A percentile compares a stretch with the other conserved stretches of the same genome.
Evolutionary conservation across 2,888 invertebrate species (phyloP).

Genomic region (Acanthosepion pharaonis): DNA sequence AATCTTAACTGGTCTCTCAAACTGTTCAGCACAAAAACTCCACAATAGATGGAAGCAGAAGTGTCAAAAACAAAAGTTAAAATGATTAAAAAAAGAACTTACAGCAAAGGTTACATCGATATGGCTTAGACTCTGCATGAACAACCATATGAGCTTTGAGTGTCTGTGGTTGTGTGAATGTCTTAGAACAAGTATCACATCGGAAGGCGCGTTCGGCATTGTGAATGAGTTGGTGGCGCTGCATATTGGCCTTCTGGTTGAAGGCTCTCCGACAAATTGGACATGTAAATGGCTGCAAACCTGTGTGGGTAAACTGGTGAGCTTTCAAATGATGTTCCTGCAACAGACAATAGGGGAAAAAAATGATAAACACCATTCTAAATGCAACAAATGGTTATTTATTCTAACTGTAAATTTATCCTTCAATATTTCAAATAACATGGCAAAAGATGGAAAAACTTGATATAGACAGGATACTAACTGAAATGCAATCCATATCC

Average conservation of each 20-base stretch:
- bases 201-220: constrained; percentile 69
- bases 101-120: constrained; percentile 74
- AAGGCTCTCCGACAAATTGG: constrained; percentile 72
- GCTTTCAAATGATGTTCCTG: constrained; percentile 75
- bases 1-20: too few relatives aligned
- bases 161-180: constrained; percentile 74
- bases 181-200: constrained; percentile 73
- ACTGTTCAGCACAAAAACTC: too few relatives aligned
- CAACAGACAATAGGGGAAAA: constrained; percentile 47
- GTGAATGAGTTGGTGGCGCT: constrained; percentile 74
- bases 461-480: too few relatives aligned
- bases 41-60: too few relatives aligned
- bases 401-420: too few relatives aligned
- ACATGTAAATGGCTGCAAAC: constrained; percentile 73
- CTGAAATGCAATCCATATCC: too few relatives aligned
- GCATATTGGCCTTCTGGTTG: constrained; percentile 75
- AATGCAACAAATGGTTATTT: too few relatives aligned
- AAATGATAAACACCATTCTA: neutral
- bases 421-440: too few relatives aligned
- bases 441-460: too few relatives aligned
- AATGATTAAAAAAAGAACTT: constrained; percentile 52
- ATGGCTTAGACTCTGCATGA: constrained; percentile 74
- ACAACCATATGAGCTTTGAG: constrained; percentile 75
- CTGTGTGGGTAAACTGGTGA: constrained; percentile 74
- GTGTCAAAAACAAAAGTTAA: neutral